Base-by-base conservation (phyloP, 2,888 invertebrate genomes). In the Lepidocyrtinus sp. region DNA sequence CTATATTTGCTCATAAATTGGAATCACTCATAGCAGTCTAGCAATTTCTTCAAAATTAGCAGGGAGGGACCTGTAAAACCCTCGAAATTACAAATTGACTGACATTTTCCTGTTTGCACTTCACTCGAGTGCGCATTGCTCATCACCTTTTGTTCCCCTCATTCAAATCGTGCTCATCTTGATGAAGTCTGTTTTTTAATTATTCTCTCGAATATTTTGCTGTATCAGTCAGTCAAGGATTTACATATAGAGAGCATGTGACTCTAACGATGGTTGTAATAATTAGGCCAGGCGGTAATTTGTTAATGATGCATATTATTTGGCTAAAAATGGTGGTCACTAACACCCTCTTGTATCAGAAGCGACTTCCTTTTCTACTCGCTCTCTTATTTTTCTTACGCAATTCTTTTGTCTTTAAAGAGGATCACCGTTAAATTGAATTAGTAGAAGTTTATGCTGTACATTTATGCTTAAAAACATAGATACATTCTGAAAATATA, bases 231-330 rank as follows among this genome's bases (percentile, higher is more conserved):
- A n/a, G n/a, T n/a, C n/a, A n/a, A n/a, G n/a, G n/a, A n/a, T n/a
- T n/a, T n/a, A n/a, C n/a, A n/a, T n/a, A n/a, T n/a, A n/a, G n/a
- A n/a, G n/a, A n/a, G n/a, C n/a, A n/a, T 2, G 50, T n/a, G 17
- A 50, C 17, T 50, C 17, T 50, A 50, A 50, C 50, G 59, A 59
- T 59, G 59, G 59, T 19, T 59, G 59, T 59, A 59, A 22, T 59
- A 59, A 59, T 59, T 59, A 59, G 59, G 59, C 12, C 59, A 59
- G 15, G 21, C 59, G 12, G 19, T 59, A 59, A 21, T 21, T 15
- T 59, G 59, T 21, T 21, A 21, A 59, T 59, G 59, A 59, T 59
- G 19, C 21, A n/a, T 21, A 9, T 9, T 59, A 19, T 21, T 59
- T 2, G 59, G 59, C 2, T 59, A 21, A 5, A 21, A 21, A 2